Base-by-base conservation (phyloP, 37 sponge, comb jelly and placozoan species). In the Haliclona indistincta region DNA sequence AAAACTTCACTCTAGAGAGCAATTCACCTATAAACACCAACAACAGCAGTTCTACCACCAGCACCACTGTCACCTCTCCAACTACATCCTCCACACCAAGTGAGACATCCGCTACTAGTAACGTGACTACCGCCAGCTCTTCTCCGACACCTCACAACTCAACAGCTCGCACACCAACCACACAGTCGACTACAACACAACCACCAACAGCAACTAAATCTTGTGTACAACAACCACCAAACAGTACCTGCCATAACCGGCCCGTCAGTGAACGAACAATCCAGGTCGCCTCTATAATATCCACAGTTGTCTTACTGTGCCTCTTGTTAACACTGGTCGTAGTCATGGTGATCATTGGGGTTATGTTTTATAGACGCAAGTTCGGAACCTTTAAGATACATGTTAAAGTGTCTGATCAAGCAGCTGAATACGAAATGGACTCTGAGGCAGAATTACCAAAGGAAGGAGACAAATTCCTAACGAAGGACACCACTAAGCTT, bases 1-100 rank as follows among this genome's bases (percentile, higher is more conserved):
- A 80, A 15, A 77, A 90, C 52, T 73, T 90, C 38, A 90, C 86
- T 29, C 44, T 90, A 15, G 5, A 36, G 3, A 37, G 41, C 11
- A 23, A 11, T 19, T 52, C 29, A 19, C 36, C 60, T 55, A 30
- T 19, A 8, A 7, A 43, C 4, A 29, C 19, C 8, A 8, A 7
- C 20, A 30, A 37, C 8, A 65, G 38, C 20, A 65, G 20, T 29
- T 19, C 15, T 11, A 22, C 25, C 43, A 26, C 17, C 25, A 52
- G 47, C 19, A 5, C 56, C 15, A 52, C 37, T 41, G 51, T 4
- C 10, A 4, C 49, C 23, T 11, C 43, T 41, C 58, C 26, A 0
- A 44, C 13, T 7, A 39, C 62, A 2, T 3, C 60, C 25, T 37
- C 79, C 61, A 79, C 63, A 41, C 43, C 43, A 3, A 30, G 1